Conservation (phyloP, 2,888 invertebrate species). For the Leptopilina syphax region DNA sequence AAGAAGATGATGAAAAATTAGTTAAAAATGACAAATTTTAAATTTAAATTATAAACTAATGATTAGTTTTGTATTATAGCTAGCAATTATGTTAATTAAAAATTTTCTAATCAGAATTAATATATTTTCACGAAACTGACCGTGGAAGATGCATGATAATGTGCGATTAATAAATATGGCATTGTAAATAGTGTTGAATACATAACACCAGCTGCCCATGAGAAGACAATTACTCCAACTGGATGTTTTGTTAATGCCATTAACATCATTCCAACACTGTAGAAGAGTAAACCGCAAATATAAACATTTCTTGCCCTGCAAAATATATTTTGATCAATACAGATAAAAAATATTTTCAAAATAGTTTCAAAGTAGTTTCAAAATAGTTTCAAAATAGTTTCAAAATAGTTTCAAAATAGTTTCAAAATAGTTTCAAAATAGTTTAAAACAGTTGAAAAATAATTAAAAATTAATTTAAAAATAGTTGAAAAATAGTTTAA, state of each 20-base stretch:
- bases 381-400: too few species aligned
- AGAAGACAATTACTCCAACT: constrained; percentile 90
- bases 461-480: too few species aligned
- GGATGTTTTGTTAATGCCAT: constrained; percentile 89
- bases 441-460: too few species aligned
- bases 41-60: not conserved
- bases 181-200: constrained; percentile 98
- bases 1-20: too few species aligned
- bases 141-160: constrained; percentile 94
- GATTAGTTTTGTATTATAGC: too few species aligned
- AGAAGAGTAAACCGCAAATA: constrained; percentile 91
- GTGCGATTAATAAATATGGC: constrained; percentile 95
- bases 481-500: too few species aligned
- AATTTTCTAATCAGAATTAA: not conserved
- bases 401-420: too few species aligned
- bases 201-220: constrained; percentile 97
- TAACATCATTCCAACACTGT: constrained; percentile 91
- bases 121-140: constrained; percentile 79
- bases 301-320: constrained; percentile 91
- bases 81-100: not conserved
- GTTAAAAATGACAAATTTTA: not conserved
- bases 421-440: too few species aligned
- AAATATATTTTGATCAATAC: not conserved
- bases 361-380: too few species aligned
- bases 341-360: too few species aligned